Base-by-base conservation (phyloP, 2,113 vertebrate genomes). In the Polypterus senegalus region DNA sequence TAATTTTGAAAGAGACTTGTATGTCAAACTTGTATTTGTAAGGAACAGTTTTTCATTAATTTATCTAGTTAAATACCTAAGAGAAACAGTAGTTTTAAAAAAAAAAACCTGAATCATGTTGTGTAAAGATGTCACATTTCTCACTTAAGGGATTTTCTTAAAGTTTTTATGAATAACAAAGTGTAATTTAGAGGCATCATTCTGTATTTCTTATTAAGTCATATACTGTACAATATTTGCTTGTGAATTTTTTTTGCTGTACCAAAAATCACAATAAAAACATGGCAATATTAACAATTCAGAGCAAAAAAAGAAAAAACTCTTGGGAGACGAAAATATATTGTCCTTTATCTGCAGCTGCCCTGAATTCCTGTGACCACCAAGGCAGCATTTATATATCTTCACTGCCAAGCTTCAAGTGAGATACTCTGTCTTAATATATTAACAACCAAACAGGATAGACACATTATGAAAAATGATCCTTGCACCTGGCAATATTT, bases 391-490 rank as follows among this genome's bases (percentile, higher is more conserved):
- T 77, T 74, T 74, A 63, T 73, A 4, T 71, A 69, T 76, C 61
- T 73, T 48, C 58, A 62, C 62, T 59, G 44, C 68, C 65, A 59
- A 62, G 68, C 76, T 70, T 76, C 70, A 66, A 65, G 6, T 11
- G 44, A 46, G 69, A 9, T 63, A 49, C 72, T 83, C 75, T 61
- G 69, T 82, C 65, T 69, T 70, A 70, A 72, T 79, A 67, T 64
- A 78, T 77, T 74, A 77, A 61, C 47, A 67, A 65, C 68, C 55
- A 62, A 69, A 72, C 56, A 71, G 69, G 69, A 71, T 68, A 73
- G 76, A 72, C 51, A 73, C 65, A 61, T 73, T 62, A 3, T 9
- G 69, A 73, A 71, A 70, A 77, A 67, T 65, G 61, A 57, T 54
- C 52, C 45, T 67, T 59, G 48, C 45, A 68, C 61, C 4, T 7